Evolutionary conservation across 1,140 invertebrate species (phyloP).

Genomic region (Spodoptera frugiperda): DNA sequence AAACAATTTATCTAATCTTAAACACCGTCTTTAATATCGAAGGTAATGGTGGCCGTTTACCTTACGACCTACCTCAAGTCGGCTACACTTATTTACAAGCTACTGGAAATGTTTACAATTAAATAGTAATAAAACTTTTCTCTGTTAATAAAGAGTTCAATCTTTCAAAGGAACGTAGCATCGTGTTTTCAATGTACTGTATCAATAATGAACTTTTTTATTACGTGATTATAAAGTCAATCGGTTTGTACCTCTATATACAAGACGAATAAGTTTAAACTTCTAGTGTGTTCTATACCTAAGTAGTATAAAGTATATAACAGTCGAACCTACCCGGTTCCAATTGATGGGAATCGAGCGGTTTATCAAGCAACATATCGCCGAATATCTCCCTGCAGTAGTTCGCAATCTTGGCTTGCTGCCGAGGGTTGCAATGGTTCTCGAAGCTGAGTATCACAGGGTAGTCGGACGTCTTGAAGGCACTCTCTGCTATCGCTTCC

Average conservation of each 20-base stretch:
- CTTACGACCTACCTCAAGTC: conserved; percentile 1
- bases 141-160: too few species aligned
- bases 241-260: too few species aligned
- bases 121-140: too few species aligned
- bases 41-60: conserved; percentile 26
- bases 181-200: too few species aligned
- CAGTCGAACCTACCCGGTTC: conserved; percentile 82
- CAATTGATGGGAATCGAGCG: conserved; percentile 95
- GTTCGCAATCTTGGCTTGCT: conserved; percentile 98
- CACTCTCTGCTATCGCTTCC: conserved; percentile 98
- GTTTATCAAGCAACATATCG: conserved; percentile 96
- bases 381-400: conserved; percentile 98
- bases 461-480: conserved; percentile 99
- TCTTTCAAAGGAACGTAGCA: too few species aligned
- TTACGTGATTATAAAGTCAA: too few species aligned
- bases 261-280: too few species aligned
- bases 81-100: neutral
- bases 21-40: conserved; percentile 28
- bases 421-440: conserved; percentile 98
- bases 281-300: too few species aligned
- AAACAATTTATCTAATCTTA: conserved; percentile 17
- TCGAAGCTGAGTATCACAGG: conserved; percentile 98
- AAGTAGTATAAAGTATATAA: too few species aligned
- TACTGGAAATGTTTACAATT: neutral
- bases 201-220: too few species aligned